phyloP scores from a whole-genome alignment of 2,797 vertebrate species.

The Pachyuromys duprasi region DNA sequence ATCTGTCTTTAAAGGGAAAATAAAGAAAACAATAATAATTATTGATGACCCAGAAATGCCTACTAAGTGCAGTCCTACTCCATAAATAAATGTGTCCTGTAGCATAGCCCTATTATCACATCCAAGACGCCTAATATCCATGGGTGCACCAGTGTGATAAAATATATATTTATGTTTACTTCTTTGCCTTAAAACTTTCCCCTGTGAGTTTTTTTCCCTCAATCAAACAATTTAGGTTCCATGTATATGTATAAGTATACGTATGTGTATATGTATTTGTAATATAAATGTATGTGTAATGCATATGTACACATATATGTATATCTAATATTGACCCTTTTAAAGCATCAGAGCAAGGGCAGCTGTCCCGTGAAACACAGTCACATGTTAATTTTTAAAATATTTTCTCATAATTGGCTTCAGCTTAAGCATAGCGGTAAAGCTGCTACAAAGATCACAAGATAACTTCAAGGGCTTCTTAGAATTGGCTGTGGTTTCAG shows the following conservation, averaged over 20 bases:
- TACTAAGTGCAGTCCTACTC: background rate
- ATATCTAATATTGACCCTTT: background rate
- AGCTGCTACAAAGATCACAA: background rate
- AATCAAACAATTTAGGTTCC: background rate
- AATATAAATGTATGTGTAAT: too few species aligned
- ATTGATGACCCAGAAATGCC: background rate
- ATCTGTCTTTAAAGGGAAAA: background rate
- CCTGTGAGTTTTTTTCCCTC: rapidly evolving
- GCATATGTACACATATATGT: too few species aligned
- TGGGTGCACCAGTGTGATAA: too few species aligned
- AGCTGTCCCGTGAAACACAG: background rate
- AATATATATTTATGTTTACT: background rate
- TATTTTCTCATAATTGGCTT: background rate
- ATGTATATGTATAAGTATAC: too few species aligned
- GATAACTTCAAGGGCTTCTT: rapidly evolving
- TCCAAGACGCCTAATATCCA: background rate
- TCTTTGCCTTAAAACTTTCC: background rate
- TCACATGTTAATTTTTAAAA: background rate
- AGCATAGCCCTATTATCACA: background rate
- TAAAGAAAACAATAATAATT: background rate
- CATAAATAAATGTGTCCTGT: background rate
- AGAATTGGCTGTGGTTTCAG: background rate
- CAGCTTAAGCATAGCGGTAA: background rate
- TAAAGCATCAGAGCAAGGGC: background rate
- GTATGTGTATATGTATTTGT: too few species aligned